Conservation (phyloP, 2,113 vertebrate genomes). For the Psophia crepitans region DNA sequence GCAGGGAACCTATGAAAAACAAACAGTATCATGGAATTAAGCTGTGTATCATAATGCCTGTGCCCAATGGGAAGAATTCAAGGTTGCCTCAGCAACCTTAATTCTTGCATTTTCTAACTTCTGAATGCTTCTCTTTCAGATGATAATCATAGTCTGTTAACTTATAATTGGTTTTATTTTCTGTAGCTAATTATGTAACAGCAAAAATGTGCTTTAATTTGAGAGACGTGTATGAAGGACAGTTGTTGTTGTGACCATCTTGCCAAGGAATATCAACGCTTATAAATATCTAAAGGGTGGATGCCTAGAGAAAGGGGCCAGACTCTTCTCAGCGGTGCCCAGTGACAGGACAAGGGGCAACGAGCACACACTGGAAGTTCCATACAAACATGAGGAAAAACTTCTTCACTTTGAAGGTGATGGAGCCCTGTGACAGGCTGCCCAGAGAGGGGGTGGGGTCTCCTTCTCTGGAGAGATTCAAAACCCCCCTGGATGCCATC, state of each 20-base stretch:
- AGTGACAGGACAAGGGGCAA: no score
- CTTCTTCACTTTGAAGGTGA: no score
- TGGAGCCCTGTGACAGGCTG: no score
- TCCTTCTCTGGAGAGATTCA: no score
- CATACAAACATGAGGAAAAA: no score
- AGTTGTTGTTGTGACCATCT: neutral
- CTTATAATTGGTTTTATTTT: neutral
- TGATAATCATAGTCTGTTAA: conserved; percentile 11
- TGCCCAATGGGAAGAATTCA: neutral
- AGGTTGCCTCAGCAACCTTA: conserved; percentile 39
- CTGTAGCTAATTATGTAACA: neutral
- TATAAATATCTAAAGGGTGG: no score
- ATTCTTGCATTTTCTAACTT: neutral
- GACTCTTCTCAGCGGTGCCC: no score
- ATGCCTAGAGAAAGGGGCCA: no score
- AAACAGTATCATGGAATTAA: neutral
- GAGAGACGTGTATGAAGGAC: neutral
- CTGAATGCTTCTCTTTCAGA: neutral
- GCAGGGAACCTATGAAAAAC: neutral
- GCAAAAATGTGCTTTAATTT: neutral
- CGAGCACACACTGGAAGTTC: no score
- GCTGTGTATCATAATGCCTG: neutral
- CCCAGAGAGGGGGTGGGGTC: no score
- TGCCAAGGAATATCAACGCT: neutral
- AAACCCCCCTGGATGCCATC: no score